Evolutionary conservation across 2,888 invertebrate species (phyloP).

Genomic region (Nowickia ferox): DNA sequence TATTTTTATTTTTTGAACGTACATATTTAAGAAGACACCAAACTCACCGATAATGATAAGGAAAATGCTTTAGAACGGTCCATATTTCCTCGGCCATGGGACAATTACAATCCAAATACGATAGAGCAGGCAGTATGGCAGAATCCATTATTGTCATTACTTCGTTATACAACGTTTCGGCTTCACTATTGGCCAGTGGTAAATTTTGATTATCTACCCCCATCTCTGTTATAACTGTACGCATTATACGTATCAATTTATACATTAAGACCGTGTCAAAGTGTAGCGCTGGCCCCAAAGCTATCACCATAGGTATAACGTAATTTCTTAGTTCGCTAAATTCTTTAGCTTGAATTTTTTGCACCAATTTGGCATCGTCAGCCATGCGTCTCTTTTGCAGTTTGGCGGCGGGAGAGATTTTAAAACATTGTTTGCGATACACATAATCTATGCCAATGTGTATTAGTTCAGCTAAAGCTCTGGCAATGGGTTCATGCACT

Average conservation of each 20-base stretch:
- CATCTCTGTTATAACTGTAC: conserved; percentile 82
- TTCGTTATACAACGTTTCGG: conserved; percentile 89
- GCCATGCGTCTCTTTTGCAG: conserved; percentile 87
- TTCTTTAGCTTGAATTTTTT: conserved; percentile 84
- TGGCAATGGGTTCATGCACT: conserved; percentile 90
- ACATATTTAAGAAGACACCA: not conserved
- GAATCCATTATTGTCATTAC: conserved; percentile 94
- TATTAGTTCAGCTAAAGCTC: conserved; percentile 90
- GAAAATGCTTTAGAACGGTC: conserved; percentile 92
- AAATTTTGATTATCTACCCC: conserved; percentile 81
- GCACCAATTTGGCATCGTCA: conserved; percentile 79
- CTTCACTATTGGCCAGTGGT: conserved; percentile 78
- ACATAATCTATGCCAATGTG: conserved; percentile 94
- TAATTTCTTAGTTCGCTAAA: conserved; percentile 89
- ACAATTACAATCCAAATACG: conserved; percentile 96
- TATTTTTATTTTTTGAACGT: not conserved
- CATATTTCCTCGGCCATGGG: conserved; percentile 98
- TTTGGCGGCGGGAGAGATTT: conserved; percentile 85
- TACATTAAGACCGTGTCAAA: conserved; percentile 95
- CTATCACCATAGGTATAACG: conserved; percentile 93
- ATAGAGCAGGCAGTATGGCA: conserved; percentile 94
- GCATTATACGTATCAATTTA: conserved; percentile 88
- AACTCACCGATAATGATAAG: conserved; percentile 89
- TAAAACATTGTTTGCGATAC: conserved; percentile 90
- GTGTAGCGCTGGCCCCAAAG: conserved; percentile 94